Evolutionary conservation across 2,888 invertebrate genomes (phyloP), one percentile per base, ranked within the genome.

Genomic region (Hyposoter dolosus): DNA sequence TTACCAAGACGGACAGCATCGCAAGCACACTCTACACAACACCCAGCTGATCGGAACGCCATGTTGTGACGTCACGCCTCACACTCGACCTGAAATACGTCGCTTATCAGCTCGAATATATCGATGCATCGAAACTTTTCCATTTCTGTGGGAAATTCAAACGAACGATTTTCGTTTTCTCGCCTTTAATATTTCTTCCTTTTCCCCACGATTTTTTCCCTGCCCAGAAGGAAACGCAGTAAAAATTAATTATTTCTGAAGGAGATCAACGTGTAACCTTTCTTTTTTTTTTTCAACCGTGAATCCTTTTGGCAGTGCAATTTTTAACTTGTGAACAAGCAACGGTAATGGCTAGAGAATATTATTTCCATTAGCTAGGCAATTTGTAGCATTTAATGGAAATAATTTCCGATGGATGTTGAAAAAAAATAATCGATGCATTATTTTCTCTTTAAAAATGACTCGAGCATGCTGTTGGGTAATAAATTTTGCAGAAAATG

Each of bases 31-130:
- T 93, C 92, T 92, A 93, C 93, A 93, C 93, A 93, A 93, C 92
- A 93, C 91, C 94, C 94, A 94, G 94, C 94, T 94, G 94, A 94
- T 93, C 92, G 91, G 88, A 90, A 90, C 91, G 93, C 94, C 94
- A 94, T 94, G 89, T 93, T 93, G 89, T 93, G 93, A 94, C 94
- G 94, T 94, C 93, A 93, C 88, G 90, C 87, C 88, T 90, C 89
- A 89, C 88, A 86, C 83, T 80, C 12, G 56, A 71, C 32, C 47
- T 23, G 45, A 19, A 17, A 10, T 45, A n/a, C 40, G 63, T n/a
- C 5, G 15, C 19, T 15, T 28, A 10, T 32, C 15, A 32, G 6
- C n/a, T 50, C 50, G 66, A 50, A 68, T 23, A 68, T 23, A 53
- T 66, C 50, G 66, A 77, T 50, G n/a, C 40, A 66, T 66, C 50